Evolutionary conservation across 2,113 vertebrate species (phyloP).

Genomic region (Nesoenas mayeri): DNA sequence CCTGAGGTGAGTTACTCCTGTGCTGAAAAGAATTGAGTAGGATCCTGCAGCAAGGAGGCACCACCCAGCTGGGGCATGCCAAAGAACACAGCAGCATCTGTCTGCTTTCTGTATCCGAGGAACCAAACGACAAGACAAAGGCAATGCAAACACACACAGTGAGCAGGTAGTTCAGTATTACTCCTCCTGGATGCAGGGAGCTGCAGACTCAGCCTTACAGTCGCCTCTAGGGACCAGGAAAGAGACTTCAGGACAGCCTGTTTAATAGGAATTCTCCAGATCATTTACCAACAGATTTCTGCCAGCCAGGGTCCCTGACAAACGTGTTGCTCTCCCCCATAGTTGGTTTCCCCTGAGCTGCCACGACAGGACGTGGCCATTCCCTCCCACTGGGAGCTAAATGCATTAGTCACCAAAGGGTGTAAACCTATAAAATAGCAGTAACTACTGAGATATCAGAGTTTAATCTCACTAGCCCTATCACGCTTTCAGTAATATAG

Average conservation of each 20-base stretch:
- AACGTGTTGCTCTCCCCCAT: rapidly evolving
- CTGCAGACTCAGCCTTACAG: background rate
- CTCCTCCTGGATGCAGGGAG: background rate
- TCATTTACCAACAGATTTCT: background rate
- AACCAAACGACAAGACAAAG: background rate
- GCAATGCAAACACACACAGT: background rate
- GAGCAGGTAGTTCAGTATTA: rapidly evolving
- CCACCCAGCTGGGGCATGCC: background rate
- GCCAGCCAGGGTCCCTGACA: background rate
- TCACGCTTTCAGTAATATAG: background rate
- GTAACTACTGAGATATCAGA: background rate
- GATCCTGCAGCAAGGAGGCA: background rate
- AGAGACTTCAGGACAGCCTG: background rate
- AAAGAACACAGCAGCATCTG: background rate
- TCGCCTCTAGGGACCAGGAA: background rate
- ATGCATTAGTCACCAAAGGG: background rate
- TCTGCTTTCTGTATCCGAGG: background rate
- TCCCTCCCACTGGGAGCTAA: background rate
- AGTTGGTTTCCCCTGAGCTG: background rate
- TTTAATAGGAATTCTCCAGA: background rate
- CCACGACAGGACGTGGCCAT: background rate
- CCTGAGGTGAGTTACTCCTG: background rate
- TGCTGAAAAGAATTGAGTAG: background rate
- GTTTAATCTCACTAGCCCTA: background rate
- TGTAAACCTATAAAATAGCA: background rate